Evolutionary conservation across 2,888 invertebrate species (phyloP), one percentile per base, ranked within the genome.

Genomic region (Tenthredo distinguenda): DNA sequence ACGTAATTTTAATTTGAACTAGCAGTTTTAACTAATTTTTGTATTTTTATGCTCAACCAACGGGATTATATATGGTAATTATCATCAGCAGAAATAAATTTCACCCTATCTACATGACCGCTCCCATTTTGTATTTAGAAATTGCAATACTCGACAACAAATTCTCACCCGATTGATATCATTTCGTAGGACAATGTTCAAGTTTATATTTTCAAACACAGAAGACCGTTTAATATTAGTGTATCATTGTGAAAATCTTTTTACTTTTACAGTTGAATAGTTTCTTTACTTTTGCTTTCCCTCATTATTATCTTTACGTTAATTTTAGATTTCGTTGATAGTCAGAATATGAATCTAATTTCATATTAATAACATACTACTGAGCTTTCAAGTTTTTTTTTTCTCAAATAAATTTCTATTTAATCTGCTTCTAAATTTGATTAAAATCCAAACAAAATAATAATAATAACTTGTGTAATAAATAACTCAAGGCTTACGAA

Each of bases 191-290:
- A 77, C 77, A 77, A 77, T 50, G 31, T 47, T 50, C 26, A 50
- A 50, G 21, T 74, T 26, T 21, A 74, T 43, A 77, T 77, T 77
- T 34, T 55, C 55, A 55, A 77, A 77, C 55, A 77, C 31, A 77
- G 31, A 50, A 77, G 50, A 77, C 77, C 47, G 34, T 81, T 62
- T 15, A 62, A 40, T 6, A 40, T 81, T 40, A 26, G n/a, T 58
- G 81, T 81, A 81, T 81, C 81, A 81, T 81, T 81, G 58, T 58
- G 81, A 81, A 81, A 58, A 81, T 62, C 40, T 40, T 31, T 55
- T 50, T 40, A 55, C 5, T 62, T 81, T 58, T 15, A 50, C 58
- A 77, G 34, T 77, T 15, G 2, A 77, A 71, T n/a, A n/a, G 6
- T 31, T 26, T 68, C 4, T 68, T 68, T 15, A n/a, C 26, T 3